phyloP scores from a whole-genome alignment of 1,140 invertebrate genomes.

The Drepana arcuata region DNA sequence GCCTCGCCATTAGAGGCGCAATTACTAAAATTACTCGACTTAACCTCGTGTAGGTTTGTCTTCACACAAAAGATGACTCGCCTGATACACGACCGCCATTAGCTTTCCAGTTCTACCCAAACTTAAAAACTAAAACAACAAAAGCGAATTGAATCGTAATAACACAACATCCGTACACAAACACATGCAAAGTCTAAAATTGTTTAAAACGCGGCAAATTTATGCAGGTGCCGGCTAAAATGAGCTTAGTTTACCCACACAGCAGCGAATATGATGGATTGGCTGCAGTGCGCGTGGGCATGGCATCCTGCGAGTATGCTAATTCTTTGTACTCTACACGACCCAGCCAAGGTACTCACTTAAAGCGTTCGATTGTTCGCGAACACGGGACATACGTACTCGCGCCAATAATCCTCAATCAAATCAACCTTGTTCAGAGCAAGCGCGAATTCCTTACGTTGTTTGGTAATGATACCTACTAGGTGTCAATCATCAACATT shows the following conservation, averaged over 20 bases:
- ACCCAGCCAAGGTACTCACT: slow-evolving; percentile 21
- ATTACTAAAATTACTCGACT: too few relatives aligned
- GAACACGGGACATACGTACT: slow-evolving; percentile 29
- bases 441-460: too few relatives aligned
- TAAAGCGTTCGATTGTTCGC: slow-evolving; percentile 40
- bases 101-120: slow-evolving; percentile 20
- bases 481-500: too few relatives aligned
- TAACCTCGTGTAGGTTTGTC: too few relatives aligned
- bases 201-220: slow-evolving; percentile 17
- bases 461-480: too few relatives aligned
- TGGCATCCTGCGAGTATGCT: slow-evolving; percentile 51
- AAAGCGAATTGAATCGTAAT: slow-evolving; percentile 15
- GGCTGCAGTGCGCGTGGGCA: slow-evolving; percentile 42
- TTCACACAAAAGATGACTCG: too few relatives aligned
- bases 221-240: slow-evolving; percentile 26
- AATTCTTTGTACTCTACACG: slow-evolving; percentile 32
- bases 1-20: too few relatives aligned
- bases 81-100: slow-evolving; percentile 18
- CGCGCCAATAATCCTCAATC: slow-evolving; percentile 11
- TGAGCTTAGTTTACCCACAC: slow-evolving; percentile 41
- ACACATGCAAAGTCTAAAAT: too few relatives aligned
- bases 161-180: too few relatives aligned
- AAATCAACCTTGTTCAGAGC: too few relatives aligned
- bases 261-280: slow-evolving; percentile 56
- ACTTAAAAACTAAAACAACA: slow-evolving; percentile 8